These are phyloP conservation scores for Xestobium rufovillosum DNA, from an alignment of 2,888 invertebrate genomes.

Conservation along the genomic window DNA sequence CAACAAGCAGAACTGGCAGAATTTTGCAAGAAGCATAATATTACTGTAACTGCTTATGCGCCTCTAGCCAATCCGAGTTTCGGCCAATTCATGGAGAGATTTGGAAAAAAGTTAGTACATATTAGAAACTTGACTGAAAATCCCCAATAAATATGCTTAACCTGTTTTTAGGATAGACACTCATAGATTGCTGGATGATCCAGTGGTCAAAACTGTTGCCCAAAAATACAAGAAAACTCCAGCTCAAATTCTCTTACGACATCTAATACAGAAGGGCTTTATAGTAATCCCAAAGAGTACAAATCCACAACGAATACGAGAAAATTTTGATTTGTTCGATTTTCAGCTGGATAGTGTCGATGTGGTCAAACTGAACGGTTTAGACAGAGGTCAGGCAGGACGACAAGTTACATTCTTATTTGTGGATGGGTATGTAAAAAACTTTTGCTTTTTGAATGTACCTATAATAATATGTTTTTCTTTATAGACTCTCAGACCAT, in stretches of 20 bases:
- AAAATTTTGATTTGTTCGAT: conserved; percentile 71
- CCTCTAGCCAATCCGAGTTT: conserved; percentile 69
- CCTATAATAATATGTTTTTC: no score
- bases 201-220: conserved; percentile 45
- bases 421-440: no score
- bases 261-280: conserved; percentile 63
- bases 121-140: neutral
- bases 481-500: no score
- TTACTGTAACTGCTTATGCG: conserved; percentile 70
- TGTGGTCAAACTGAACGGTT: conserved; percentile 49
- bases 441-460: no score
- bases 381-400: conserved; percentile 69
- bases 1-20: conserved; percentile 61
- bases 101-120: no score
- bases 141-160: conserved; percentile 2
- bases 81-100: conserved; percentile 49
- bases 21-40: conserved; percentile 55
- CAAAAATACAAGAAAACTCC: conserved; percentile 57
- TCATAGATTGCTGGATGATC: conserved; percentile 60
- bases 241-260: conserved; percentile 68
- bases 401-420: no score
- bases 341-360: conserved; percentile 59
- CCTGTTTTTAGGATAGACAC: conserved; percentile 47
- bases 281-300: conserved; percentile 80
- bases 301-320: conserved; percentile 59